Evolutionary conservation across 1,140 invertebrate genomes (phyloP).

Genomic region (Habropoda laboriosa): DNA sequence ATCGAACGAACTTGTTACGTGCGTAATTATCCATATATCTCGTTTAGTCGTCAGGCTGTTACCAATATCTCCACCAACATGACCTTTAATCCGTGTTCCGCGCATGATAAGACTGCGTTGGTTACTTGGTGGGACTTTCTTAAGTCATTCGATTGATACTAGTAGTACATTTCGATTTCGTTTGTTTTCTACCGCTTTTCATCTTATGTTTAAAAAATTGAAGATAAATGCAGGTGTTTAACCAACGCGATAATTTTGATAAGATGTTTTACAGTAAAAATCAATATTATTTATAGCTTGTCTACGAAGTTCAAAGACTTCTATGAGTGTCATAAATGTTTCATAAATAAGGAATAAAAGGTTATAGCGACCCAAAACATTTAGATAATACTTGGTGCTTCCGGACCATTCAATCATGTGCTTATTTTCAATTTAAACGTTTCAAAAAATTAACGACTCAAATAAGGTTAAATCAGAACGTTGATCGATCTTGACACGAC

Average conservation of each 20-base stretch:
- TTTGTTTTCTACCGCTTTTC: neutral
- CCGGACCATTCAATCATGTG: neutral
- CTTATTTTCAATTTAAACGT: neutral
- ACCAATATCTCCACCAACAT: constrained; percentile 68
- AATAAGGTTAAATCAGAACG: neutral
- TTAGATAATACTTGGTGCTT: neutral
- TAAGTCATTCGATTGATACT: constrained; percentile 48
- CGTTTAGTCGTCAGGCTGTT: constrained; percentile 51
- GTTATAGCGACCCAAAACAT: neutral
- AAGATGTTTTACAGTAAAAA: neutral
- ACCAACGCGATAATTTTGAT: neutral
- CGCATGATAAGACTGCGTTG: constrained; percentile 66
- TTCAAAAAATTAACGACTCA: neutral
- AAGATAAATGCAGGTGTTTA: neutral
- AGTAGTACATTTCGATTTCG: constrained; percentile 31
- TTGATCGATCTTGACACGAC: constrained; percentile 14
- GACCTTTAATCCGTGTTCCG: constrained; percentile 73
- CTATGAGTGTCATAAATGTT: neutral
- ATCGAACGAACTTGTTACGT: constrained; percentile 33
- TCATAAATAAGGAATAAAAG: neutral
- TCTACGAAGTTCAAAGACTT: neutral
- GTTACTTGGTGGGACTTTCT: constrained; percentile 35
- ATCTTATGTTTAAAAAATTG: neutral
- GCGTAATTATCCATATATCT: constrained; percentile 47
- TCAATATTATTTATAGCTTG: neutral